These are phyloP conservation scores for Petrocephalus microphthalmus DNA, from an alignment of 2,113 vertebrate species.

Conservation along the genomic window DNA sequence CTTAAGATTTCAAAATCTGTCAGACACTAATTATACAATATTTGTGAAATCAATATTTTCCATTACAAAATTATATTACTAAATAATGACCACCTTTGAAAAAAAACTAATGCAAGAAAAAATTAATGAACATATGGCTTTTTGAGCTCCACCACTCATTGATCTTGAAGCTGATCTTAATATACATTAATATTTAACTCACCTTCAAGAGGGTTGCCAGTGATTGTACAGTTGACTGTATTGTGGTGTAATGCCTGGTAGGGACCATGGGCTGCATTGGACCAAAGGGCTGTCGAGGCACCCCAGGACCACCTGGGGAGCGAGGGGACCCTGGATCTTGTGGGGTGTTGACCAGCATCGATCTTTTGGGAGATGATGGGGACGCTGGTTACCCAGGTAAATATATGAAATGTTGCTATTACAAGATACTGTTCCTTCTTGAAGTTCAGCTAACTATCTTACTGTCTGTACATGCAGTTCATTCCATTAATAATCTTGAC, in stretches of 20 bases:
- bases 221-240: background rate
- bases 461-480: background rate
- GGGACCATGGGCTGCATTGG: background rate
- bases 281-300: background rate
- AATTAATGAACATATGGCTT: background rate
- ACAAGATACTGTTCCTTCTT: background rate
- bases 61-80: background rate
- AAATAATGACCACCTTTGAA: background rate
- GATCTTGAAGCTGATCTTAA: background rate
- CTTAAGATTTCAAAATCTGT: background rate
- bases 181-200: background rate
- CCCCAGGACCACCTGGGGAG: slow-evolving; percentile 39
- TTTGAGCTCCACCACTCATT: background rate
- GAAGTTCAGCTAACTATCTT: background rate
- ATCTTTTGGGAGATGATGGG: slow-evolving; percentile 25
- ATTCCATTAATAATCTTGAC: background rate
- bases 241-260: background rate
- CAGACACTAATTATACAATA: background rate
- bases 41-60: background rate
- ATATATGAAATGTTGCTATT: too few relatives aligned
- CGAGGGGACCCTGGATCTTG: slow-evolving; percentile 36
- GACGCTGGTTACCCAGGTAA: slow-evolving; percentile 39
- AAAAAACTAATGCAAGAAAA: background rate
- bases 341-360: background rate
- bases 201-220: background rate